These are phyloP conservation scores for Numida meleagris DNA, from an alignment of 2,113 vertebrate genomes.

Conservation along the genomic window DNA sequence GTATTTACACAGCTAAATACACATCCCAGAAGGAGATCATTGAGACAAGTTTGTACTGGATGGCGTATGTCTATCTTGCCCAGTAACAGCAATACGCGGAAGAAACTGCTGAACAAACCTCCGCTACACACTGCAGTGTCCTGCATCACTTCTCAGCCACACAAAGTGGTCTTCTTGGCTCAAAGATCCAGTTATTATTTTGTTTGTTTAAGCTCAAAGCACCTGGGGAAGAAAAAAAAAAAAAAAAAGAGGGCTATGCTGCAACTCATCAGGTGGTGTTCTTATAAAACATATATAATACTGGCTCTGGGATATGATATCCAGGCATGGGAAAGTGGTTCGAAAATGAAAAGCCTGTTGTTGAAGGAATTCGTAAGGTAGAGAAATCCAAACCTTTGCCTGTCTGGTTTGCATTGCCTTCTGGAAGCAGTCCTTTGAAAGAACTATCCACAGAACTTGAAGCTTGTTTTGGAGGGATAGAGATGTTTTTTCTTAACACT, in stretches of 20 bases:
- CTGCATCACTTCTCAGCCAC: background rate
- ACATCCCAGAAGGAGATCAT: background rate
- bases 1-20: background rate
- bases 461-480: background rate
- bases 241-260: background rate
- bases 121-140: background rate
- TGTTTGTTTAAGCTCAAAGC: background rate
- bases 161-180: background rate
- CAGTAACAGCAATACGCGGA: background rate
- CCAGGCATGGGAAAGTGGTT: background rate
- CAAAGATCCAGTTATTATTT: background rate
- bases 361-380: background rate
- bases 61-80: background rate
- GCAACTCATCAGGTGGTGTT: background rate
- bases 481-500: background rate
- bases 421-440: constrained; percentile 11
- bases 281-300: background rate
- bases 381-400: background rate
- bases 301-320: background rate
- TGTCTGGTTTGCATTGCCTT: background rate
- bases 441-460: background rate
- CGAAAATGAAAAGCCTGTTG: background rate
- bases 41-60: background rate
- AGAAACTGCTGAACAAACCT: background rate
- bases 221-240: background rate